Base-by-base conservation (phyloP, 1,140 invertebrate genomes). In the Lepidurus couesii region DNA sequence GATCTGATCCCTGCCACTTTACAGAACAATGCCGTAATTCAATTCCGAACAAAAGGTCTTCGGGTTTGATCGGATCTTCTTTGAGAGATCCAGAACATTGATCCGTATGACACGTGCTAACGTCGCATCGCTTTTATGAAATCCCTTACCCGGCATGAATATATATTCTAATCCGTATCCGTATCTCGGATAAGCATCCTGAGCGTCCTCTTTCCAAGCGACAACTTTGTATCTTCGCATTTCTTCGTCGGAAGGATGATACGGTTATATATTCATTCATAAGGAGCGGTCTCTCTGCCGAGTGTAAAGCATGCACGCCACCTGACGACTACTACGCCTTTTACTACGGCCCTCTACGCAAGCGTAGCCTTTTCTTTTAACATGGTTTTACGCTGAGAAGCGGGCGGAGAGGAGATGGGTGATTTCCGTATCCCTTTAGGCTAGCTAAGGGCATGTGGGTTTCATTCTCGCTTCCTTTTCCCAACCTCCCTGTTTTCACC, bases 391-490 rank as follows among this genome's bases (percentile, higher is more conserved):
- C 53, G 53, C 53, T 16, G 21, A n/a, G 53, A 7, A 65, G 1
- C 16, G 13, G 53, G 21, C 13, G 16, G 16, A 65, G 53, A 65
- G n/a, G 53, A 21, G 53, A 21, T 65, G 53, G 53, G 53, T 65
- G 53, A 65, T 65, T 16, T 65, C 53, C 53, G 53, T 65, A 16
- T 65, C 53, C 53, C 53, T 65, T 65, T 65, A 65, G 13, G 53
- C 8, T 16, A 7, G 53, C 53, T 16, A 7, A 21, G 53, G 13
- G 16, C 21, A 21, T 65, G n/a, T 65, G 53, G 53, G 53, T 65
- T 65, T 65, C 53, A 16, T 65, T 65, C 53, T 65, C 53, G 16
- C 53, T 16, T 21, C 53, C 6, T 21, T 16, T 65, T 21, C 53
- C 21, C 53, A 13, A 65, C 16, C 53, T 65, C 21, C 53, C 21